A percentile compares a stretch with the other conserved stretches of the same genome.
Evolutionary conservation across 2,797 vertebrate genomes (phyloP).

Genomic region (Silurus aristotelis): DNA sequence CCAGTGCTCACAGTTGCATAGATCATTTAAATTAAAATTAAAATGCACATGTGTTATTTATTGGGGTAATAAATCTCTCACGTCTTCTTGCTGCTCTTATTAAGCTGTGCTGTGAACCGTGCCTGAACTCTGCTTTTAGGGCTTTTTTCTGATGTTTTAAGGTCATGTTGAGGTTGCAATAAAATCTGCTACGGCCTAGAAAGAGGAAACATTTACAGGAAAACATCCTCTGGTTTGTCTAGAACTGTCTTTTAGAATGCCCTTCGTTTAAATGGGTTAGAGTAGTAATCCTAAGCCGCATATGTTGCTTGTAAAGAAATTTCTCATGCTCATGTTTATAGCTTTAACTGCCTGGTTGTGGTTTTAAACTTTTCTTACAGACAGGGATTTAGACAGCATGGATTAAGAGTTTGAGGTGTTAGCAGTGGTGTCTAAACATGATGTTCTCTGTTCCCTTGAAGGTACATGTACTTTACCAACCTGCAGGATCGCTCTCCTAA

Average conservation of each 20-base stretch:
- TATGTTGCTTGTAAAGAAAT: not conserved
- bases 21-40: not conserved
- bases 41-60: not conserved
- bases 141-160: not conserved
- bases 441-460: conserved; percentile 52
- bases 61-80: not conserved
- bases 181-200: not conserved
- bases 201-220: not conserved
- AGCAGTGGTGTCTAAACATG: too few relatives aligned
- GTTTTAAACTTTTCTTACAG: not conserved
- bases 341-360: not conserved
- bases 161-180: conserved; percentile 5
- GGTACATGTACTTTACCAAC: conserved; percentile 99
- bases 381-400: not conserved
- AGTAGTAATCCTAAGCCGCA: too few relatives aligned
- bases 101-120: not conserved
- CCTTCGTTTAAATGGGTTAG: not conserved
- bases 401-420: not conserved
- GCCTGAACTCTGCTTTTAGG: not conserved
- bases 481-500: conserved; percentile 92
- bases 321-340: not conserved
- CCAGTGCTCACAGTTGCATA: not conserved
- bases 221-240: not conserved
- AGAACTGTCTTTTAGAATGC: not conserved
- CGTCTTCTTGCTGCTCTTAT: not conserved